A percentile compares a stretch with the other conserved stretches of the same genome.
phyloP scores from a whole-genome alignment of 2,113 vertebrate genomes.

The Piaya cayana region DNA sequence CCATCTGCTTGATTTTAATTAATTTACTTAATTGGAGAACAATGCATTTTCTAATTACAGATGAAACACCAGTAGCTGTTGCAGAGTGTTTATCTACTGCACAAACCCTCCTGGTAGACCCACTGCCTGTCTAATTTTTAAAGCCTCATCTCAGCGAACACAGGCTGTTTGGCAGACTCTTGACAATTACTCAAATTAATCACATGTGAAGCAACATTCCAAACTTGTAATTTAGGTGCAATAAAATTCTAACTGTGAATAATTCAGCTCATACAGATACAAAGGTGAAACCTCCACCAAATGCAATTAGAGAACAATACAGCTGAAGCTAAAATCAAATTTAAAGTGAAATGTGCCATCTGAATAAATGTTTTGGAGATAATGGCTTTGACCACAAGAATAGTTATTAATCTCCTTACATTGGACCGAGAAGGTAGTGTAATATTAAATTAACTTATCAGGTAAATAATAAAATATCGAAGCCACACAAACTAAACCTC shows the following conservation, averaged over 20 bases:
- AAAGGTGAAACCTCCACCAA: conserved; percentile 24
- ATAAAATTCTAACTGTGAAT: conserved; percentile 59
- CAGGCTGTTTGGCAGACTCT: conserved; percentile 30
- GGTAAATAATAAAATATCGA: conserved; percentile 44
- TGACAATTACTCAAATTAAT: conserved; percentile 71
- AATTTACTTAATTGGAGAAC: conserved; percentile 63
- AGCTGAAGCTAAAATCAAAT: conserved; percentile 30
- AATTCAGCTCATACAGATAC: conserved; percentile 24
- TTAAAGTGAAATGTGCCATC: conserved; percentile 37
- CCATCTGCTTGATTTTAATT: conserved; percentile 60
- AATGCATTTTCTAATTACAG: conserved; percentile 65
- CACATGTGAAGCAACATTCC: conserved; percentile 59
- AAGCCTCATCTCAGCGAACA: conserved; percentile 42
- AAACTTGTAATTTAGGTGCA: conserved; percentile 59
- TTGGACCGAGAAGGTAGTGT: not conserved
- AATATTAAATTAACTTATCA: not conserved
- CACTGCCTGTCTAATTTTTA: conserved; percentile 54
- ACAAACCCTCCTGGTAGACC: conserved; percentile 46
- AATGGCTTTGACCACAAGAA: conserved; percentile 8
- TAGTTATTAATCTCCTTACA: not conserved
- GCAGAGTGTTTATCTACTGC: conserved; percentile 36
- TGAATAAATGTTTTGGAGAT: conserved; percentile 18
- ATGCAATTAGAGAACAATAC: conserved; percentile 51
- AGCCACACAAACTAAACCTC: not conserved
- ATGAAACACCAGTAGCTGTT: conserved; percentile 32